Conservation (phyloP, 2,888 invertebrate species). For the Tetragonisca angustula region DNA sequence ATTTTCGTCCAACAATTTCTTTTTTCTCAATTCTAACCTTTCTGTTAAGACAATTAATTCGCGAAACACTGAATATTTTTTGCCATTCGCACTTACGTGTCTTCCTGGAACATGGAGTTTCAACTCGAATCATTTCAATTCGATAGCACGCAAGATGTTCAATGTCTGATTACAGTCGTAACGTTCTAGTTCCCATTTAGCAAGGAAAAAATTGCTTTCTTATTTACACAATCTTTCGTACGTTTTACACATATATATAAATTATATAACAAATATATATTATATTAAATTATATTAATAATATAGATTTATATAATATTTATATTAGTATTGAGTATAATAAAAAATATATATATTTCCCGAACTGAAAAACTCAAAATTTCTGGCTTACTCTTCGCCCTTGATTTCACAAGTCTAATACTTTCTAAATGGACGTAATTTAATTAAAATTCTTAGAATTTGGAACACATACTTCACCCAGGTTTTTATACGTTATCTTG, state of each 20-base stretch:
- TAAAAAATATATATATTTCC: not conserved
- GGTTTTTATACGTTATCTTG: not conserved
- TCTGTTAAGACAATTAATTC: not conserved
- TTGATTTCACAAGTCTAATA: not conserved
- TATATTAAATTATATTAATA: no score
- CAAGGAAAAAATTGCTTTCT: slow-evolving; percentile 25
- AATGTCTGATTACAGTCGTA: slow-evolving; percentile 3
- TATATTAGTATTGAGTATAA: no score
- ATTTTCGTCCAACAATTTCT: no score
- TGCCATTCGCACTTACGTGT: not conserved
- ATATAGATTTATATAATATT: no score
- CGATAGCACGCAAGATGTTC: not conserved
- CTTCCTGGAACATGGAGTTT: no score
- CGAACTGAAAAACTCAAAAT: not conserved
- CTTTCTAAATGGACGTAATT: not conserved
- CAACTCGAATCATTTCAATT: not conserved
- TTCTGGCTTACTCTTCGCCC: not conserved
- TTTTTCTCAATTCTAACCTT: no score
- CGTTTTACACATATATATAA: not conserved
- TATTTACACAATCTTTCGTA: slow-evolving; percentile 1
- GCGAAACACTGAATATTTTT: not conserved
- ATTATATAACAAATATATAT: no score
- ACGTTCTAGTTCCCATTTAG: slow-evolving; percentile 33
- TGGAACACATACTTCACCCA: not conserved
- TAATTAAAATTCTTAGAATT: not conserved